phyloP scores from a whole-genome alignment of 2,113 vertebrate species.

The Okapia johnstoni region DNA sequence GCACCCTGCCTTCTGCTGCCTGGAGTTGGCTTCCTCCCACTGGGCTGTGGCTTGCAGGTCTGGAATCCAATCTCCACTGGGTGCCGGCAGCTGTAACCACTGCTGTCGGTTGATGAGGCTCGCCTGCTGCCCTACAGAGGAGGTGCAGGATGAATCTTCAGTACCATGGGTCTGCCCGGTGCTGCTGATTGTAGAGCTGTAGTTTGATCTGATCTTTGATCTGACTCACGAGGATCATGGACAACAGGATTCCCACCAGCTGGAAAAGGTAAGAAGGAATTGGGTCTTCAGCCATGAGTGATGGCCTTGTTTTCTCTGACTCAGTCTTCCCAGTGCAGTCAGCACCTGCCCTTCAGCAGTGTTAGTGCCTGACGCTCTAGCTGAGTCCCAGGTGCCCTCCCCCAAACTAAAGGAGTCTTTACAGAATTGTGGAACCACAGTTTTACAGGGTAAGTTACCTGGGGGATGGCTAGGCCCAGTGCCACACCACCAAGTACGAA shows the following conservation, averaged over 20 bases:
- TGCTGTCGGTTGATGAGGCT: background rate
- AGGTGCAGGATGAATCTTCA: constrained; percentile 46
- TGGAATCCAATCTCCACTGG: constrained; percentile 20
- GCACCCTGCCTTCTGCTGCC: constrained; percentile 15
- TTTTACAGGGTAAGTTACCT: constrained; percentile 78
- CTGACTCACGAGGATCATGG: constrained; percentile 93
- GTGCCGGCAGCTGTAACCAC: background rate
- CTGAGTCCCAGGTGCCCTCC: background rate
- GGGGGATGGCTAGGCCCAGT: constrained; percentile 91
- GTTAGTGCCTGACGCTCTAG: background rate
- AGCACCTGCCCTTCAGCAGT: background rate
- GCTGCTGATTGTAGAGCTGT: constrained; percentile 89
- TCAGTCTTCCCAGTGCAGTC: background rate
- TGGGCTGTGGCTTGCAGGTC: background rate
- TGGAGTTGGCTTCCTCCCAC: constrained; percentile 4
- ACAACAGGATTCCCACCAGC: constrained; percentile 93
- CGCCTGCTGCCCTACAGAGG: background rate
- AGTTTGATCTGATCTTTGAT: constrained; percentile 93
- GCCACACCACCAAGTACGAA: constrained; percentile 91
- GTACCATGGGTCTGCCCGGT: constrained; percentile 88
- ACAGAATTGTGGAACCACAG: background rate
- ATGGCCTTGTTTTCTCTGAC: background rate
- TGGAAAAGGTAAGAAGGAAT: constrained; percentile 66
- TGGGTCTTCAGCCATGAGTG: background rate
- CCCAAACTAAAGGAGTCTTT: background rate